A percentile compares a stretch with the other conserved stretches of the same genome.
These are phyloP conservation scores for Micromesistius poutassou DNA, from an alignment of 2,797 vertebrate species.

Conservation along the genomic window DNA sequence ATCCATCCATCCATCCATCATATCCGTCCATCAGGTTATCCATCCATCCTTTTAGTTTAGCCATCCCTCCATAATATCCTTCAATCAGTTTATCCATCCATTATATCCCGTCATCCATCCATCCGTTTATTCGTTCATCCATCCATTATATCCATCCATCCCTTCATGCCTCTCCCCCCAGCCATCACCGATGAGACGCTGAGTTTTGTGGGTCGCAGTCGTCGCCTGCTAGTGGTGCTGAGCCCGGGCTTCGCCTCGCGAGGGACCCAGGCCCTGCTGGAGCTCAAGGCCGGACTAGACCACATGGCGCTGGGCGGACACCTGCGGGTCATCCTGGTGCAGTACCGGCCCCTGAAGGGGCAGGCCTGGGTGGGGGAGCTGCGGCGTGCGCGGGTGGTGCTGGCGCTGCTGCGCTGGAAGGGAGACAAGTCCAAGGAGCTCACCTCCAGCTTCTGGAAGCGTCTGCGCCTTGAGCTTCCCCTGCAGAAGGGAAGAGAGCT, in stretches of 20 bases:
- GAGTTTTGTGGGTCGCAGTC: slow-evolving; percentile 90
- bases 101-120: not conserved
- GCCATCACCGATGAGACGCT: slow-evolving; percentile 97
- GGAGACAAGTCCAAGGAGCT: slow-evolving; percentile 86
- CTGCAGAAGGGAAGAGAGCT: slow-evolving; percentile 62
- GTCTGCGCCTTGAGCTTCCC: slow-evolving; percentile 86
- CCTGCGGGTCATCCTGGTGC: slow-evolving; percentile 90
- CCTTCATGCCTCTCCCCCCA: slow-evolving; percentile 59
- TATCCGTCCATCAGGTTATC: too few species aligned
- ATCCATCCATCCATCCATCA: not conserved
- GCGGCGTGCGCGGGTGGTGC: slow-evolving; percentile 78
- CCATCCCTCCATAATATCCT: too few species aligned
- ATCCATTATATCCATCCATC: not conserved
- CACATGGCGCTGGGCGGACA: slow-evolving; percentile 84
- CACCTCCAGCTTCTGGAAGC: slow-evolving; percentile 89
- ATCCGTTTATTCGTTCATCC: not conserved
- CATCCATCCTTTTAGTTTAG: too few species aligned
- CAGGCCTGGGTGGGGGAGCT: slow-evolving; percentile 84
- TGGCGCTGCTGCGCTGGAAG: slow-evolving; percentile 88
- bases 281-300: slow-evolving; percentile 91
- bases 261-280: slow-evolving; percentile 92
- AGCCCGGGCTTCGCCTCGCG: slow-evolving; percentile 84
- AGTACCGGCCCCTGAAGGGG: slow-evolving; percentile 82
- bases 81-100: slow-evolving; percentile 5
- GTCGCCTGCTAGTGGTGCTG: slow-evolving; percentile 88